Evolutionary conservation across 2,113 vertebrate genomes (phyloP).

Genomic region (Sterna hirundo): DNA sequence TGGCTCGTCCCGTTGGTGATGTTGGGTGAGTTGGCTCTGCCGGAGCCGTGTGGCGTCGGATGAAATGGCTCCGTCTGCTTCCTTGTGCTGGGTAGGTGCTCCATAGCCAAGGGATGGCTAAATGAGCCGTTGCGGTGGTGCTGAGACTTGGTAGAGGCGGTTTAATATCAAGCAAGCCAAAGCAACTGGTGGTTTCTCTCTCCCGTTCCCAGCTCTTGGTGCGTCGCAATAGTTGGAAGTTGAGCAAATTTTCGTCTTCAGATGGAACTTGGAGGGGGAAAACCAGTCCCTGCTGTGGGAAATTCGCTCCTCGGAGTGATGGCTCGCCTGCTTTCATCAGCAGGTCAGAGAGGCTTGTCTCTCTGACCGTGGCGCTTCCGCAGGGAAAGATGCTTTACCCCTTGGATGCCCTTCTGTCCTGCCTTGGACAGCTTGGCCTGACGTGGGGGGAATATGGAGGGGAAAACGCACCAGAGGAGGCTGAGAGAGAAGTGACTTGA

Average conservation of each 20-base stretch:
- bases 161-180: background rate
- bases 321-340: background rate
- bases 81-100: background rate
- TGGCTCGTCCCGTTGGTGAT: background rate
- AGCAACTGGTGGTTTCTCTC: background rate
- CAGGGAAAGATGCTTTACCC: background rate
- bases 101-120: too few species aligned
- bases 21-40: background rate
- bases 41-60: background rate
- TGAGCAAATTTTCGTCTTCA: background rate
- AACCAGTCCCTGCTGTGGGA: background rate
- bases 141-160: background rate
- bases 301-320: accelerated
- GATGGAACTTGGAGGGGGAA: background rate
- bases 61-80: background rate
- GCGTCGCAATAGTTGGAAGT: accelerated
- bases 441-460: accelerated
- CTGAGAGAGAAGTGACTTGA: accelerated
- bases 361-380: accelerated
- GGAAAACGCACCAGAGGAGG: background rate
- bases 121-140: accelerated
- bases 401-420: background rate
- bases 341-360: background rate
- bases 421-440: background rate
- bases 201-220: accelerated